Conservation (phyloP, 2,888 invertebrate species). For the Rhorus exstirpatorius region DNA sequence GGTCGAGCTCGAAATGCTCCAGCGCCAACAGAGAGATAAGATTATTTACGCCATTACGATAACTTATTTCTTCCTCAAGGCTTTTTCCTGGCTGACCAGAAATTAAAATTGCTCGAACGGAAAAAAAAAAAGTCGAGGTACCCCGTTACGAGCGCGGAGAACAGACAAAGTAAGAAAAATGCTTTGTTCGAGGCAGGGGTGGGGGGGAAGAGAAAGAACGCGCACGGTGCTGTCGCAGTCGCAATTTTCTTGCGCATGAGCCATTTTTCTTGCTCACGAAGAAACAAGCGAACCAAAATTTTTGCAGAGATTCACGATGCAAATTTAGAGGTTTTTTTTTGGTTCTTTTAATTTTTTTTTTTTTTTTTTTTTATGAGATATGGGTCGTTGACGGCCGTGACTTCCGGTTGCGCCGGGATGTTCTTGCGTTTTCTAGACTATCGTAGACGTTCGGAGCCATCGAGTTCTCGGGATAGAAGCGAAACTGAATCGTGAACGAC, state of each 20-base stretch:
- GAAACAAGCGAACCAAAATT: slow-evolving; percentile 75
- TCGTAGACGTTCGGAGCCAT: slow-evolving; percentile 39
- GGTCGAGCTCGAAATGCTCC: slow-evolving; percentile 94
- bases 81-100: slow-evolving; percentile 93
- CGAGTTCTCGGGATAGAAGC: slow-evolving; percentile 28
- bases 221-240: slow-evolving; percentile 71
- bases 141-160: slow-evolving; percentile 14
- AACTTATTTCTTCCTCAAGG: slow-evolving; percentile 94
- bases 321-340: slow-evolving; percentile 42
- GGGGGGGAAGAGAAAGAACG: slow-evolving; percentile 40
- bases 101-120: slow-evolving; percentile 82
- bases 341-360: slow-evolving; percentile 40
- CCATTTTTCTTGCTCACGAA: slow-evolving; percentile 62
- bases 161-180: not conserved
- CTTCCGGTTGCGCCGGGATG: slow-evolving; percentile 14
- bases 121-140: slow-evolving; percentile 22
- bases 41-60: slow-evolving; percentile 94
- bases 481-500: slow-evolving; percentile 20
- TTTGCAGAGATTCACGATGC: slow-evolving; percentile 57
- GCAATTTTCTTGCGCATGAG: slow-evolving; percentile 65
- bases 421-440: slow-evolving; percentile 43
- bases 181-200: slow-evolving; percentile 24
- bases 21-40: slow-evolving; percentile 95
- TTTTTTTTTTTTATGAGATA: slow-evolving; percentile 21
- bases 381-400: slow-evolving; percentile 13